Base-by-base conservation (phyloP, 2,888 invertebrate species). In the Diploptera punctata region DNA sequence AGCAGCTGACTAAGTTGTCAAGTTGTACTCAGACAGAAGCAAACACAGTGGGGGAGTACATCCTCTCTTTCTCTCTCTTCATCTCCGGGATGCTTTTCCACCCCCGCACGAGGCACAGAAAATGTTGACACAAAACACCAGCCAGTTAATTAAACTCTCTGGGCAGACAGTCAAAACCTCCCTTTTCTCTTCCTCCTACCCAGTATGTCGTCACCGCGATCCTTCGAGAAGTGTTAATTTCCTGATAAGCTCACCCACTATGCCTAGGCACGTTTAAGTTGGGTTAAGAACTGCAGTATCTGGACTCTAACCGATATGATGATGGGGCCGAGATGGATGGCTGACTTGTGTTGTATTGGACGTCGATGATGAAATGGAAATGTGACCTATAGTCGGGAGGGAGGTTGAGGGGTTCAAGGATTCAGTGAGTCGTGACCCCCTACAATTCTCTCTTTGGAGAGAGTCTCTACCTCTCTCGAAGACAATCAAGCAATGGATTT, bases 81-180 rank as follows among this genome's bases (percentile, higher is more conserved):
- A 49, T 60, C 69, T 26, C 44, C 60, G 43, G 44, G 44, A 31
- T 19, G 38, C 43, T 60, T 18, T 54, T 18, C 60, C 61, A 31
- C 65, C 49, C 57, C 26, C 18, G 16, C 54, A 57, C 31, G 76
- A 76, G 75, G 75, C 76, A 76, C 76, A 77, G 78, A 78, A 79
- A 79, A 79, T 80, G 80, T 80, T 80, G 80, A 80, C 80, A 80
- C 79, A 80, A 80, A 79, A 79, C 77, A 76, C 76, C 76, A 78
- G 78, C 77, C 77, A 79, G 78, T 80, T 80, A 80, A 80, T 80
- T 80, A 80, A 80, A 80, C 70, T 70, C 70, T 61, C 24, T 44
- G 18, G n/a, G 49, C 47, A 38, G 65, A 65, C 65, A 65, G 52
- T 57, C 54, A 57, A 33, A 47, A 52, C 54, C 61, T 29, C 61